Evolutionary conservation across 2,888 invertebrate genomes (phyloP).

Genomic region (Drosophila mulleri): DNA sequence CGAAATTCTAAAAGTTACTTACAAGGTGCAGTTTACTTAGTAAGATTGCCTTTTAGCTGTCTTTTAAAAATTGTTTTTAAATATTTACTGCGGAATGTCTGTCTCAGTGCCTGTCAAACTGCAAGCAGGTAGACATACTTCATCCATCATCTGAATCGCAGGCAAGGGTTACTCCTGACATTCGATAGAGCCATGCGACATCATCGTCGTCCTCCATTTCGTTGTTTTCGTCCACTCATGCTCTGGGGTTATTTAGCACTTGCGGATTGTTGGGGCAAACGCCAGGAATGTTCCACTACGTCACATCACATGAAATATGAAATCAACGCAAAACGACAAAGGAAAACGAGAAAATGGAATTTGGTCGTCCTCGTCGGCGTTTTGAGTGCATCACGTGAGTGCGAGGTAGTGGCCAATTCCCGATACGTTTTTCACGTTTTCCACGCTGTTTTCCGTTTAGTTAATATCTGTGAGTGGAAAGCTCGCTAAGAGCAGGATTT

Average conservation of each 20-base stretch:
- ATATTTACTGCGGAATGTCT: not conserved
- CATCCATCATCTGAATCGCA: not conserved
- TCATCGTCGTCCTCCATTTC: not conserved
- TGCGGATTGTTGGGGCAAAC: slow-evolving; percentile 61
- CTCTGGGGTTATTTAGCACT: slow-evolving; percentile 25
- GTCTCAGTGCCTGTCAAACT: slow-evolving; percentile 4
- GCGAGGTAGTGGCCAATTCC: slow-evolving; percentile 84
- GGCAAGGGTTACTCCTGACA: not conserved
- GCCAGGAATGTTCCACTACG: slow-evolving; percentile 84
- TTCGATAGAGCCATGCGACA: slow-evolving; percentile 3
- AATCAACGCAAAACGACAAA: slow-evolving; percentile 30
- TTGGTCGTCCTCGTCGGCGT: slow-evolving; percentile 26
- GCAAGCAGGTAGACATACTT: not conserved
- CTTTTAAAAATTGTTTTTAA: not conserved
- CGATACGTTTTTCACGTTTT: slow-evolving; percentile 54
- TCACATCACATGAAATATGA: slow-evolving; percentile 84
- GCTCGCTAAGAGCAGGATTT: slow-evolving; percentile 2
- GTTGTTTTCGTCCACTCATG: not conserved
- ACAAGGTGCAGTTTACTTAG: not conserved
- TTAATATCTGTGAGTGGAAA: slow-evolving; percentile 9
- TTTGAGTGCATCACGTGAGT: slow-evolving; percentile 79
- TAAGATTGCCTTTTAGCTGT: not conserved
- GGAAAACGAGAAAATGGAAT: not conserved
- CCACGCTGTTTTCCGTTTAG: slow-evolving; percentile 8
- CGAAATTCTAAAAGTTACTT: too few species aligned